Conservation (phyloP, 2,888 invertebrate genomes). For the Marasmarcha lunaedactyla region DNA sequence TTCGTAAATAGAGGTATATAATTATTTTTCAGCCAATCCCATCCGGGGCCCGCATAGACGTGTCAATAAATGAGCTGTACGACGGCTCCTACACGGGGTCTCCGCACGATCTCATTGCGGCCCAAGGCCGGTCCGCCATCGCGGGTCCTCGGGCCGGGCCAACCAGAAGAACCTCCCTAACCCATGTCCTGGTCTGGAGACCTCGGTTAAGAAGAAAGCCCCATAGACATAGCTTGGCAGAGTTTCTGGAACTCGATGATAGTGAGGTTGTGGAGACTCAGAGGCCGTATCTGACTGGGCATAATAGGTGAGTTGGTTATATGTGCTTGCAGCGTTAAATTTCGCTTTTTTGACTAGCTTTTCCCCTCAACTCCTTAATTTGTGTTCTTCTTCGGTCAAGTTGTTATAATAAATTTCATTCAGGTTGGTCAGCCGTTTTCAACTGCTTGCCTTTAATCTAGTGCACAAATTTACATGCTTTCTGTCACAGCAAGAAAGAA, state of each 20-base stretch:
- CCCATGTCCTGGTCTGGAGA: constrained; percentile 82
- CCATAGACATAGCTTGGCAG: constrained; percentile 80
- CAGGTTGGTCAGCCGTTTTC: no score
- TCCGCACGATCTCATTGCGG: constrained; percentile 89
- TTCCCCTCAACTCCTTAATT: background rate
- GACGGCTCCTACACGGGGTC: constrained; percentile 96
- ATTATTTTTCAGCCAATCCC: constrained; percentile 74
- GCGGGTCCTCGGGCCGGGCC: constrained; percentile 83
- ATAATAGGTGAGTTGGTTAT: constrained; percentile 84
- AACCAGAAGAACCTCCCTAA: constrained; percentile 80
- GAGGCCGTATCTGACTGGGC: constrained; percentile 90
- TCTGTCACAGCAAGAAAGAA: no score
- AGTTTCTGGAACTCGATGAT: constrained; percentile 90
- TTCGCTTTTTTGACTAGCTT: background rate
- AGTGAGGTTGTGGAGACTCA: constrained; percentile 82
- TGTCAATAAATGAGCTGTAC: constrained; percentile 93
- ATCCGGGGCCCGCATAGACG: constrained; percentile 90
- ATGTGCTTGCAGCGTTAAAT: no score
- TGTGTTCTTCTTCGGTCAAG: no score
- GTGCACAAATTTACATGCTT: no score
- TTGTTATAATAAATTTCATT: no score
- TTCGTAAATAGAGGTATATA: no score
- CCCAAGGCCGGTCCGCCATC: constrained; percentile 75
- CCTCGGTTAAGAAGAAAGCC: constrained; percentile 69
- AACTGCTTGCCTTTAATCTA: no score